Percentiles rank a stretch among this genome's conserved stretches.
Evolutionary conservation across 1,140 invertebrate species (phyloP).

Genomic region (Nasonia giraulti): DNA sequence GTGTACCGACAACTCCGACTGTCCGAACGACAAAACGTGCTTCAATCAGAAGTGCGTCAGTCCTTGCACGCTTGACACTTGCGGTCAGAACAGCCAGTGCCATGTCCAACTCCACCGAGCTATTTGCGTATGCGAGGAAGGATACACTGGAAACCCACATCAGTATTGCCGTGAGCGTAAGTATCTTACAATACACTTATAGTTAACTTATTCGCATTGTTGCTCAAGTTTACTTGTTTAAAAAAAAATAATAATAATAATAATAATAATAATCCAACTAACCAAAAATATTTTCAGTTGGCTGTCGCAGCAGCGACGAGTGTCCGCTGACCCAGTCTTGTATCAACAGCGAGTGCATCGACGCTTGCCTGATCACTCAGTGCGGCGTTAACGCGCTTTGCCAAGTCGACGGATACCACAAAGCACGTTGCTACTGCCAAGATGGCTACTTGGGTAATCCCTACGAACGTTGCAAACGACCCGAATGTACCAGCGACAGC

Average conservation of each 20-base stretch:
- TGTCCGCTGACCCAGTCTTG: conserved; percentile 89
- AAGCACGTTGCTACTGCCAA: conserved; percentile 86
- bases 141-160: conserved; percentile 89
- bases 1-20: conserved; percentile 87
- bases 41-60: conserved; percentile 84
- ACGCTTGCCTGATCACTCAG: conserved; percentile 86
- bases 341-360: conserved; percentile 87
- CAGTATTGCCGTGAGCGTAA: conserved; percentile 84
- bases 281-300: conserved; percentile 75
- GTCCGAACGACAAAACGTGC: conserved; percentile 88
- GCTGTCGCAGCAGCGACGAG: conserved; percentile 89
- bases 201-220: conserved; percentile 31
- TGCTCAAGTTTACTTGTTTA: neutral
- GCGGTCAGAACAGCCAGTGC: conserved; percentile 88
- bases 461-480: conserved; percentile 82
- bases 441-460: conserved; percentile 85
- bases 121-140: conserved; percentile 88
- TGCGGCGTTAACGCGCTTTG: conserved; percentile 90
- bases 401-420: conserved; percentile 80
- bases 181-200: neutral
- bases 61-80: conserved; percentile 84
- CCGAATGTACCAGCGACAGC: conserved; percentile 83
- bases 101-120: conserved; percentile 87
- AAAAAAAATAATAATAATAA: too few relatives aligned
- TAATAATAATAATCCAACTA: neutral